A percentile compares a stretch with the other conserved stretches of the same genome.
These are phyloP conservation scores for Zosterops lateralis DNA, from an alignment of 2,113 vertebrate genomes.

Conservation along the genomic window DNA sequence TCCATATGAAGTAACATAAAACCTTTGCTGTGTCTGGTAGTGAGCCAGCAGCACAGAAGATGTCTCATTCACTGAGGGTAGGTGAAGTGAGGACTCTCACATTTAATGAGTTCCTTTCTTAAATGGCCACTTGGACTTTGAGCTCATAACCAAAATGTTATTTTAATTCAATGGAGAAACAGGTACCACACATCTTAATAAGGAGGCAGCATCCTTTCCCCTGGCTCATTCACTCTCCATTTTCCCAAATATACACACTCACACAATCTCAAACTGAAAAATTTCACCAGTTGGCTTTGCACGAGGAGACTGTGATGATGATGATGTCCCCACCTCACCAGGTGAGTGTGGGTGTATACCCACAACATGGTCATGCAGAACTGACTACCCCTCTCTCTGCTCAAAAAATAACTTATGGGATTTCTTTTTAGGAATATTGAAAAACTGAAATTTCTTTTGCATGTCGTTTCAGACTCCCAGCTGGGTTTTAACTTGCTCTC, in stretches of 20 bases:
- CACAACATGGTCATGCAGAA: neutral
- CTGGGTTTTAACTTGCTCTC: neutral
- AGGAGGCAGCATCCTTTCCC: neutral
- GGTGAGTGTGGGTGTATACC: neutral
- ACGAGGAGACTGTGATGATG: neutral
- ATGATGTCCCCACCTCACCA: neutral
- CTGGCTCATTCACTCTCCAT: neutral
- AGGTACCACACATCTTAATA: neutral
- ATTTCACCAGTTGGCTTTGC: neutral
- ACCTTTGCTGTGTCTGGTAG: neutral
- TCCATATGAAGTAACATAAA: neutral
- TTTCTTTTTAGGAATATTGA: neutral
- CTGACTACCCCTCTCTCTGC: neutral
- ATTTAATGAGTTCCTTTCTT: neutral
- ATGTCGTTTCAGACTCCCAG: neutral
- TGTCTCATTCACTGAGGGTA: neutral
- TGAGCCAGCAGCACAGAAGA: neutral
- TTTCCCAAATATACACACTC: neutral
- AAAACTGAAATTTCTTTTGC: neutral
- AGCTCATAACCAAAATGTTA: neutral
- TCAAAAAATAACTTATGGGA: neutral
- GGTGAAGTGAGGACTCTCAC: neutral
- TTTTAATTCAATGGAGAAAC: neutral
- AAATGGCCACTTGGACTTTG: neutral
- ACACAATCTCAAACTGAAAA: neutral